Conservation (phyloP, 2,797 vertebrate species). For the Monodelphis domestica region DNA sequence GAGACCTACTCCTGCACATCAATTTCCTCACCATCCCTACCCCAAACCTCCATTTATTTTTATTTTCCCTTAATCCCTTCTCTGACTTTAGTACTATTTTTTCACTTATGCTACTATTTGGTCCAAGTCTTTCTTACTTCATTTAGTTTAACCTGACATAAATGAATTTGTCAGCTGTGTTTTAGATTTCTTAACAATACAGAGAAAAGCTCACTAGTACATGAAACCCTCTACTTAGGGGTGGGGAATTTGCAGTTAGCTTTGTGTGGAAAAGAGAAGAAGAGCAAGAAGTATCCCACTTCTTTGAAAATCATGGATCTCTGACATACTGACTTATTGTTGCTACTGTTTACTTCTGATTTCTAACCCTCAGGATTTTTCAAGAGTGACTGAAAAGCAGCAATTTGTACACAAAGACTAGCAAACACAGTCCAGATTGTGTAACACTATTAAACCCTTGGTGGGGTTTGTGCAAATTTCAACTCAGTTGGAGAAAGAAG, state of each 20-base stretch:
- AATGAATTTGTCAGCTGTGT: not conserved
- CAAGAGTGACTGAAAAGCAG: not conserved
- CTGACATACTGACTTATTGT: not conserved
- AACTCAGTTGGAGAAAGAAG: not conserved
- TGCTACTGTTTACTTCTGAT: not conserved
- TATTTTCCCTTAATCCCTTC: not conserved
- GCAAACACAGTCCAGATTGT: not conserved
- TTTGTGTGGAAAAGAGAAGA: not conserved
- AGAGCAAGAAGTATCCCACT: not conserved
- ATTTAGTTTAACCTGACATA: not conserved
- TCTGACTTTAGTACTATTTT: not conserved
- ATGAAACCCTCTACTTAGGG: not conserved
- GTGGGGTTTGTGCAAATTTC: not conserved
- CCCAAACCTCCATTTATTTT: not conserved
- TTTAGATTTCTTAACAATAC: not conserved
- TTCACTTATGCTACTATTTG: not conserved
- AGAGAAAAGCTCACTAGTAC: not conserved
- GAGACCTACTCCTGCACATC: not conserved
- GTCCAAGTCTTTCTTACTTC: not conserved
- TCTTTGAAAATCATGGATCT: not conserved
- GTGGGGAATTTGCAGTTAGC: not conserved
- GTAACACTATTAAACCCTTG: not conserved
- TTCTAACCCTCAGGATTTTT: constrained; percentile 29
- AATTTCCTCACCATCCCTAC: not conserved
- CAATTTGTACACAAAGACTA: not conserved